Evolutionary conservation across 2,888 invertebrate species (phyloP).

Genomic region (Acrobasis consociella): DNA sequence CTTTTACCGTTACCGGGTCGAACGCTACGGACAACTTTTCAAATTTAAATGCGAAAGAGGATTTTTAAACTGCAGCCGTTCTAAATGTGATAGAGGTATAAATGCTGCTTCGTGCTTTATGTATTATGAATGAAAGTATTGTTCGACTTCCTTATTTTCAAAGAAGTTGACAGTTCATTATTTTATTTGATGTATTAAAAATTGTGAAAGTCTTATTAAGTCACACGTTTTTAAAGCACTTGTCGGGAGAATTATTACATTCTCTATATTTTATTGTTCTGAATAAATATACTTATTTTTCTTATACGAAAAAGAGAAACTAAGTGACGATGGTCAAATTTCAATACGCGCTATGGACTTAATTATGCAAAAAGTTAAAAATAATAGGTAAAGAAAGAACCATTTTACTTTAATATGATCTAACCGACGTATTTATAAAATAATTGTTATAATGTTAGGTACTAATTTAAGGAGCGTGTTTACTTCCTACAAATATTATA

Average conservation of each 20-base stretch:
- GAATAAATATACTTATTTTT: no score
- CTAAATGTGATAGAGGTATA: conserved; percentile 29
- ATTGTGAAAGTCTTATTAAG: conserved; percentile 4
- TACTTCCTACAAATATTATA: no score
- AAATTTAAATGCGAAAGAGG: conserved; percentile 72
- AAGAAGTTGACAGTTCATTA: background rate
- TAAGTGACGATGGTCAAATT: no score
- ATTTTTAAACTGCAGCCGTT: conserved; percentile 52
- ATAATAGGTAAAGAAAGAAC: no score
- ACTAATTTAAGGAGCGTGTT: no score
- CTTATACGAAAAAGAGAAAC: no score
- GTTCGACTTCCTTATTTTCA: background rate
- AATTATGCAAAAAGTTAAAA: no score
- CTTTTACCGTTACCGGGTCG: conserved; percentile 65
- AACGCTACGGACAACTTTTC: conserved; percentile 66
- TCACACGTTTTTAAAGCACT: background rate
- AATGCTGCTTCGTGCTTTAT: conserved; percentile 1
- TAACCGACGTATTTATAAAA: no score
- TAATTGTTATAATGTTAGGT: no score
- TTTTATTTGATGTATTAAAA: conserved; percentile 12
- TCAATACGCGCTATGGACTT: no score
- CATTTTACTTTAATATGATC: no score
- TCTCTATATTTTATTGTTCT: background rate
- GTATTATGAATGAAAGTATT: conserved; percentile 2
- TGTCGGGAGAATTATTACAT: background rate